These are phyloP conservation scores for Porites australiensis DNA, from an alignment of 64 coral and sea anemone species.

Conservation along the genomic window DNA sequence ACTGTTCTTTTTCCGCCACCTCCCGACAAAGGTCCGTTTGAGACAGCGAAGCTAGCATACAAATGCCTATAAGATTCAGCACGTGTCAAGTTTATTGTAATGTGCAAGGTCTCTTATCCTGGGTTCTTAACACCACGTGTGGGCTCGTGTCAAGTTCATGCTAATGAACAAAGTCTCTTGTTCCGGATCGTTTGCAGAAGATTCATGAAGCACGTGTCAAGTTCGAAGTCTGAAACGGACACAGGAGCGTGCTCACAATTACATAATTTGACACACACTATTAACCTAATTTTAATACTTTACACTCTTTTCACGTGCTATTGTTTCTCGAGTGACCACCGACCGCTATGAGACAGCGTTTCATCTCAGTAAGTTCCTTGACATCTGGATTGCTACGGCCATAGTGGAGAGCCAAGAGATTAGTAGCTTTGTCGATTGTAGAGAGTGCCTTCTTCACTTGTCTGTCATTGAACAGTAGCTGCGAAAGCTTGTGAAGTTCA, in stretches of 20 bases:
- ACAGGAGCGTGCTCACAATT: background rate
- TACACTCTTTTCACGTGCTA: background rate
- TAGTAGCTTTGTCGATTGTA: slow-evolving; percentile 78
- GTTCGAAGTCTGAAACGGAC: too few relatives aligned
- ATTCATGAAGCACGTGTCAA: too few relatives aligned
- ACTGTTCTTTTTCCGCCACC: background rate
- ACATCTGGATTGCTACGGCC: slow-evolving; percentile 88
- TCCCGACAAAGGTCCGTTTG: too few relatives aligned
- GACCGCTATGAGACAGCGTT: slow-evolving; percentile 65
- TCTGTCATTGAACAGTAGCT: slow-evolving; percentile 84
- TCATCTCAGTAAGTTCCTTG: slow-evolving; percentile 89
- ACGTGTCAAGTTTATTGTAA: too few relatives aligned
- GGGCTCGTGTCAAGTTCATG: too few relatives aligned
- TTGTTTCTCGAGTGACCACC: slow-evolving; percentile 12
- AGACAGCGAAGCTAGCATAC: too few relatives aligned
- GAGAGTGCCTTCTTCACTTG: slow-evolving; percentile 88
- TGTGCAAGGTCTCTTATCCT: too few relatives aligned
- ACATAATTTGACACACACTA: background rate
- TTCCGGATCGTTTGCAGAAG: too few relatives aligned
- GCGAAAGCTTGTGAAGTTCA: slow-evolving; percentile 92
- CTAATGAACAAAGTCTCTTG: too few relatives aligned
- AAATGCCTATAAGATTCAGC: too few relatives aligned
- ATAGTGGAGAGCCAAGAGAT: slow-evolving; percentile 76
- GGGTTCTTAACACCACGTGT: too few relatives aligned
- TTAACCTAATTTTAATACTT: background rate